These are phyloP conservation scores for Anoplius nigerrimus DNA, from an alignment of 2,888 invertebrate species.

Conservation along the genomic window DNA sequence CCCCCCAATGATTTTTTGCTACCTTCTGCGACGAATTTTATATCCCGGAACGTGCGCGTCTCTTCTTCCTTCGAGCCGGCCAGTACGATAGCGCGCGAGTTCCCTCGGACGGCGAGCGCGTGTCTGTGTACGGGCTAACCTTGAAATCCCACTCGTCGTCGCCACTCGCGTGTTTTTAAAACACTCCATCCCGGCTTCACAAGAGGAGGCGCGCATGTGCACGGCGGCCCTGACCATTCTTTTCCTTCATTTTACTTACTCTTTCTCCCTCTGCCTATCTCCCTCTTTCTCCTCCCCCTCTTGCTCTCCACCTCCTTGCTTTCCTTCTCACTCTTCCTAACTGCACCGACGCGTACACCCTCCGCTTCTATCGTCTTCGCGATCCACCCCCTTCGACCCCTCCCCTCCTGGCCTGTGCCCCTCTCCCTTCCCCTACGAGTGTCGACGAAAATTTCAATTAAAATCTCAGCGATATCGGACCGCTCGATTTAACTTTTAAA, in stretches of 20 bases:
- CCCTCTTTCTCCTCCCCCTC: constrained; percentile 41
- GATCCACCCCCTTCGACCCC: too few relatives aligned
- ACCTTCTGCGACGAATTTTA: too few relatives aligned
- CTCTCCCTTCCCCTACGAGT: background rate
- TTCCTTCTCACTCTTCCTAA: constrained; percentile 32
- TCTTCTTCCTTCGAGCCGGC: too few relatives aligned
- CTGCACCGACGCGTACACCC: too few relatives aligned
- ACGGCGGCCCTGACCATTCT: constrained; percentile 27
- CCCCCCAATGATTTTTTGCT: too few relatives aligned
- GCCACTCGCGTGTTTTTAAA: constrained; percentile 60
- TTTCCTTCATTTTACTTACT: background rate
- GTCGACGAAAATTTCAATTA: too few relatives aligned
- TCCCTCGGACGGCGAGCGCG: too few relatives aligned
- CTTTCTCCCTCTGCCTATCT: constrained; percentile 12
- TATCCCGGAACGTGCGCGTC: too few relatives aligned
- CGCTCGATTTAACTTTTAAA: background rate
- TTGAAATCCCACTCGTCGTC: constrained; percentile 67
- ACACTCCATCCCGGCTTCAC: constrained; percentile 42
- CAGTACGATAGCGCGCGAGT: too few relatives aligned
- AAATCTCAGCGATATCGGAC: too few relatives aligned
- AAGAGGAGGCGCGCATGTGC: constrained; percentile 38
- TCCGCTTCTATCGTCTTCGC: background rate
- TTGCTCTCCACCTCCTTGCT: constrained; percentile 19
- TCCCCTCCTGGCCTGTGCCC: background rate
- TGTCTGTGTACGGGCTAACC: constrained; percentile 61